Evolutionary conservation across 2,113 vertebrate species (phyloP).

Genomic region (Rhineura floridana): DNA sequence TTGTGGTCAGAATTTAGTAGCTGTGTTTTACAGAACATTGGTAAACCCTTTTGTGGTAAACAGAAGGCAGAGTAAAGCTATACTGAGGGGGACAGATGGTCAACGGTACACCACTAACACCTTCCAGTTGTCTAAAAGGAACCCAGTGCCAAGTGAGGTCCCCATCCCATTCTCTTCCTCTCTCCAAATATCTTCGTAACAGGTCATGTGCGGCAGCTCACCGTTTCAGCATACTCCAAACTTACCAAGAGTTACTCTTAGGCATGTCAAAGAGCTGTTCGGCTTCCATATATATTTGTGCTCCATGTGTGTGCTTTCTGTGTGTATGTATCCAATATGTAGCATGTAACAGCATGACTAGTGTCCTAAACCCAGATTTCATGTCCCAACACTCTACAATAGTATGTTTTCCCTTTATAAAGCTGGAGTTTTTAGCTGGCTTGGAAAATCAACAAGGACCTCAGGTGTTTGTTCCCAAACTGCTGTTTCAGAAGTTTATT

Average conservation of each 20-base stretch:
- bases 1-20: slow-evolving; percentile 42
- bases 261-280: not conserved
- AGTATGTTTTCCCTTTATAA: not conserved
- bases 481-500: not conserved
- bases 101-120: slow-evolving; percentile 53
- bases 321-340: no score
- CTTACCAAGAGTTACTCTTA: not conserved
- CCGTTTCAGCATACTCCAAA: not conserved
- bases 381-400: not conserved
- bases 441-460: not conserved
- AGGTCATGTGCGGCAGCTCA: not conserved
- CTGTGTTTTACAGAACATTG: slow-evolving; percentile 32
- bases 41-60: slow-evolving; percentile 63
- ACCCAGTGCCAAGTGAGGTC: slow-evolving; percentile 53
- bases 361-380: not conserved
- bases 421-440: not conserved
- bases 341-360: not conserved
- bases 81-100: slow-evolving; percentile 76
- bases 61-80: slow-evolving; percentile 70
- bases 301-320: no score
- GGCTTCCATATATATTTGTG: not conserved
- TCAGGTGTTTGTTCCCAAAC: not conserved
- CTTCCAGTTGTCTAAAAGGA: slow-evolving; percentile 72
- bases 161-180: not conserved
- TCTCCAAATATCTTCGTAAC: not conserved